These are phyloP conservation scores for Phthorimaea operculella DNA, from an alignment of 1,140 invertebrate genomes.

Conservation along the genomic window DNA sequence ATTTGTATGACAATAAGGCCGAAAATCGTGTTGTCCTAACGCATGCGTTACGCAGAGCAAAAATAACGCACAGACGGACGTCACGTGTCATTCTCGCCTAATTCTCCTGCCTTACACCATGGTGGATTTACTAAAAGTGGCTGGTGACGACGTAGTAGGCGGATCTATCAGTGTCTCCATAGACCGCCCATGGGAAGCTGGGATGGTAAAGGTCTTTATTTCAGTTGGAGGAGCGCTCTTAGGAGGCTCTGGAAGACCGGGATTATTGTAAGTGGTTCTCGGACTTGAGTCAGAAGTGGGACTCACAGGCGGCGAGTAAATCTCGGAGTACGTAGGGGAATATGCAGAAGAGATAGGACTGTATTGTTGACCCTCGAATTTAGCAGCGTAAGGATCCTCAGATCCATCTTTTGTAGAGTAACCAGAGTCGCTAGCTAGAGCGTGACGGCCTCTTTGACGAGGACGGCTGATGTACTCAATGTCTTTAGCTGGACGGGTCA, in stretches of 20 bases:
- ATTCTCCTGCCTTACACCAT: slow-evolving; percentile 46
- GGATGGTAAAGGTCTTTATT: slow-evolving; percentile 59
- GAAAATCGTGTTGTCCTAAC: no score
- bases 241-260: slow-evolving; percentile 60
- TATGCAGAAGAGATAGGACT: slow-evolving; percentile 59
- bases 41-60: no score
- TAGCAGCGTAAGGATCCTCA: slow-evolving; percentile 50
- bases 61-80: no score
- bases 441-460: slow-evolving; percentile 66
- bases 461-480: slow-evolving; percentile 66
- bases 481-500: slow-evolving; percentile 69
- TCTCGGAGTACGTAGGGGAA: slow-evolving; percentile 61
- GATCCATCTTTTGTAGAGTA: slow-evolving; percentile 59
- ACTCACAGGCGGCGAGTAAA: slow-evolving; percentile 60
- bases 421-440: slow-evolving; percentile 59
- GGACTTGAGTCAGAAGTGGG: slow-evolving; percentile 54
- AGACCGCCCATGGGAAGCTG: slow-evolving; percentile 54
- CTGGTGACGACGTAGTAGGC: slow-evolving; percentile 43
- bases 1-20: no score
- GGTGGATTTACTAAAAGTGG: slow-evolving; percentile 52
- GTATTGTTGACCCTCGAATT: slow-evolving; percentile 54
- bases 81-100: no score
- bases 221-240: slow-evolving; percentile 52
- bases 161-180: slow-evolving; percentile 58
- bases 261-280: slow-evolving; percentile 45